These are phyloP conservation scores for Homarus gammarus DNA, from an alignment of 2,888 invertebrate genomes.

Conservation along the genomic window DNA sequence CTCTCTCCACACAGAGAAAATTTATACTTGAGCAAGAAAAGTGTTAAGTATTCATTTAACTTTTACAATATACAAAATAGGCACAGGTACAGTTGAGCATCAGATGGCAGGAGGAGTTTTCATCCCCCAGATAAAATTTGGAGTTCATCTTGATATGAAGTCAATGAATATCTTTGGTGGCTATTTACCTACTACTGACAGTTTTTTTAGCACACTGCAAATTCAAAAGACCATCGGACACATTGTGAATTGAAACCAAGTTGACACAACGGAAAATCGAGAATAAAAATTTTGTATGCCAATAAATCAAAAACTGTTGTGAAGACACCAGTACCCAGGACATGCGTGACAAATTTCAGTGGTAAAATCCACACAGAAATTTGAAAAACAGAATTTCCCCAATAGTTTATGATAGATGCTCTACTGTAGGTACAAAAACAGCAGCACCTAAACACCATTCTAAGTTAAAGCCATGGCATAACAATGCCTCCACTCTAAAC, in stretches of 20 bases:
- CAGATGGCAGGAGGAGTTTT: neutral
- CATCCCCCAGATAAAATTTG: neutral
- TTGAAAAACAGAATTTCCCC: neutral
- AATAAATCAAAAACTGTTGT: neutral
- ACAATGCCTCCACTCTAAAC: neutral
- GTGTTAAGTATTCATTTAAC: neutral
- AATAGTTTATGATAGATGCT: neutral
- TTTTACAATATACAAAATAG: neutral
- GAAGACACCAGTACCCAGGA: neutral
- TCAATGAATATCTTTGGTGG: neutral
- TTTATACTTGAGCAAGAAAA: neutral
- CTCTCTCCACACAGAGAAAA: neutral
- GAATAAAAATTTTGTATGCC: neutral
- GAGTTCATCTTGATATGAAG: neutral
- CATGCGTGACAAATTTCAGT: neutral
- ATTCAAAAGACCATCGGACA: too few species aligned
- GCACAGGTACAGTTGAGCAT: constrained; percentile 12
- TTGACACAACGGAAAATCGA: too few species aligned
- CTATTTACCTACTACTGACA: neutral
- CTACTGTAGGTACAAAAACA: constrained; percentile 1
- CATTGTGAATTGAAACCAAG: too few species aligned
- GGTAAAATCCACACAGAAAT: neutral
- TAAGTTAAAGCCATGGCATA: constrained; percentile 1
- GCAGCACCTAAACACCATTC: constrained; percentile 9
- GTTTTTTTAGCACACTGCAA: too few species aligned